phyloP scores from a whole-genome alignment of 1,140 invertebrate species.

The Coelopa frigida region DNA sequence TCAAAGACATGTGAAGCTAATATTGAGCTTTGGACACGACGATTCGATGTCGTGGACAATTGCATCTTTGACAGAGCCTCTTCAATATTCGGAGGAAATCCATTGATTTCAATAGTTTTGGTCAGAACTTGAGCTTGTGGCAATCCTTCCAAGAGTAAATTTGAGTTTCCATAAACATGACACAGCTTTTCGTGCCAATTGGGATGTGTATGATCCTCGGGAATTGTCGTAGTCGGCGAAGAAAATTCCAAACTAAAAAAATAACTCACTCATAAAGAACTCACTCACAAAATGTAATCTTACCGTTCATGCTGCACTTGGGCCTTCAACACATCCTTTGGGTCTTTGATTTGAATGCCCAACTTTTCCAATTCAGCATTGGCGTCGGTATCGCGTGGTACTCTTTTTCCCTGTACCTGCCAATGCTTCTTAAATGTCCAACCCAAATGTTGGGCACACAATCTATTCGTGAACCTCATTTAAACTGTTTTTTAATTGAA shows the following conservation, averaged over 20 bases:
- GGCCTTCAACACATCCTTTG: slow-evolving; percentile 11
- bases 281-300: slow-evolving; percentile 26
- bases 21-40: slow-evolving; percentile 54
- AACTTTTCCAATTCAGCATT: slow-evolving; percentile 46
- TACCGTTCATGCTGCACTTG: neutral
- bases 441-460: slow-evolving; percentile 59
- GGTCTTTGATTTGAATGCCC: slow-evolving; percentile 20
- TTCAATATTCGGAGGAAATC: slow-evolving; percentile 54
- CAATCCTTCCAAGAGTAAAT: slow-evolving; percentile 63
- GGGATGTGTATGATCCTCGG: slow-evolving; percentile 52
- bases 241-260: neutral
- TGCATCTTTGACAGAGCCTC: slow-evolving; percentile 46
- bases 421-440: slow-evolving; percentile 62
- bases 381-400: slow-evolving; percentile 47
- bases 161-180: slow-evolving; percentile 52
- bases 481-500: slow-evolving; percentile 19
- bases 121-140: slow-evolving; percentile 65
- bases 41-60: slow-evolving; percentile 48
- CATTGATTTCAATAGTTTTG: slow-evolving; percentile 61
- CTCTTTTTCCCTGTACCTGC: slow-evolving; percentile 54
- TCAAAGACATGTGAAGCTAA: slow-evolving; percentile 68
- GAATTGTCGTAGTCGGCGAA: slow-evolving; percentile 11
- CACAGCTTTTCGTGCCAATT: slow-evolving; percentile 57
- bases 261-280: neutral
- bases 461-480: slow-evolving; percentile 58